Evolutionary conservation across 2,888 invertebrate genomes (phyloP), one percentile per base, ranked within the genome.

Genomic region (Conchocele bisecta): DNA sequence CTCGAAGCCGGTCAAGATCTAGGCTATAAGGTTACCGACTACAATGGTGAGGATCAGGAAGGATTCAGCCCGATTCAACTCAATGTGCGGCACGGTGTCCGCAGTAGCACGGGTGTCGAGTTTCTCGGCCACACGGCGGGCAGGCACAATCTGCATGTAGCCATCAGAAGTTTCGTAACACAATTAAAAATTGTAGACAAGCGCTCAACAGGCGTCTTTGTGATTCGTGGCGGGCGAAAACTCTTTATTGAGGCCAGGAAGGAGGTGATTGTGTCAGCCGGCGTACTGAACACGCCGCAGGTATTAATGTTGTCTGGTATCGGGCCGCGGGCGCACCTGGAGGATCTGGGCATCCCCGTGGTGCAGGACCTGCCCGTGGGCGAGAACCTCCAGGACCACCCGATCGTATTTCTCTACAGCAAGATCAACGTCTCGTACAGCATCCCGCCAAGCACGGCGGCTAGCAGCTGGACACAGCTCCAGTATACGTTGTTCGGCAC

Each of bases 1-100:
- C 51, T 89, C 4, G 86, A 93, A 56, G 95, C 94, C 42, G 93
- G 94, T 11, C 87, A 92, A 84, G 93, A 93, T 89, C 89, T 95
- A 83, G 93, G 93, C 29, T 93, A 93, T 86, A 78, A 89, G 1
- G 83, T 91, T 31, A 82, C 92, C 41, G 92, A 93, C 81, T 87
- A 93, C 48, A 75, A 75, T 24, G 66, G 70, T 7, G 61, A 51
- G 17, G 61, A 46, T 13, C 53, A 57, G 22, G 44, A 66, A 15
- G 75, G 75, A 5, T 75, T 69, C 50, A 66, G 66, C 41, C 17
- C 29, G 4, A 44, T 58, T 9, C 70, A 69, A 29, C 37, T 39
- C 11, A 65, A 46, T 7, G 31, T 66, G 6, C 44, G 50, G 53
- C 37, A 85, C 26, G 90, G 89, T 13, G 71, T 83, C 1, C 79